A percentile compares a stretch with the other conserved stretches of the same genome.
Conservation (phyloP, 2,888 invertebrate species). For the Apocheima hispidaria region DNA sequence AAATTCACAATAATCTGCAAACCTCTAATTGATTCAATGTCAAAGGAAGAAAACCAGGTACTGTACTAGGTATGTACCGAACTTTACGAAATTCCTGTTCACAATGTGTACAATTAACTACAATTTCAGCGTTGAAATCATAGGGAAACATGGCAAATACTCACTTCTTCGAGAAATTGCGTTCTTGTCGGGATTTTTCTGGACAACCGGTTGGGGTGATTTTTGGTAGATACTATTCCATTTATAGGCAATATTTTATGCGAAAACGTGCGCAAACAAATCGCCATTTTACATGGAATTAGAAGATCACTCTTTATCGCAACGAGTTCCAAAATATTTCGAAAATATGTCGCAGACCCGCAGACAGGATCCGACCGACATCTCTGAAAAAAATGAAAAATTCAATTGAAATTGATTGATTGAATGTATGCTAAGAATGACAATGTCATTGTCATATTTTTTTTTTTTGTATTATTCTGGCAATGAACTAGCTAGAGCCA, state of each 20-base stretch:
- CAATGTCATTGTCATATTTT: too few relatives aligned
- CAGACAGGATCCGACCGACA: slow-evolving; percentile 63
- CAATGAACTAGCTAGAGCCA: too few relatives aligned
- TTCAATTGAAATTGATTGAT: neutral
- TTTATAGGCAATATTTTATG: slow-evolving; percentile 84
- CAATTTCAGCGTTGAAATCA: slow-evolving; percentile 4
- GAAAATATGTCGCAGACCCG: slow-evolving; percentile 66
- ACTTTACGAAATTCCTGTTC: neutral
- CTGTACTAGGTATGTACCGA: neutral
- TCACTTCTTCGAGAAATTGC: slow-evolving; percentile 85
- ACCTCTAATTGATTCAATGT: slow-evolving; percentile 67
- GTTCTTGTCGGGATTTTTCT: slow-evolving; percentile 80
- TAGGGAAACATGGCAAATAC: slow-evolving; percentile 46
- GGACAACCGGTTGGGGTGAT: slow-evolving; percentile 80
- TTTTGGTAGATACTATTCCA: slow-evolving; percentile 83
- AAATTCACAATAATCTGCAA: slow-evolving; percentile 38
- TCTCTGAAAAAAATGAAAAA: slow-evolving; percentile 33
- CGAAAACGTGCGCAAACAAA: slow-evolving; percentile 85
- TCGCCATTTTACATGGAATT: slow-evolving; percentile 80
- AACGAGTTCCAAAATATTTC: slow-evolving; percentile 56
- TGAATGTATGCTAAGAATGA: too few relatives aligned
- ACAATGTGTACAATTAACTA: neutral
- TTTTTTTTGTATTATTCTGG: too few relatives aligned
- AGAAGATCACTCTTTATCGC: slow-evolving; percentile 49
- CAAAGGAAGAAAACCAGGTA: slow-evolving; percentile 52